A percentile compares a stretch with the other conserved stretches of the same genome.
Conservation (phyloP, 2,113 vertebrate genomes). For the Andinoacara biseriatus region DNA sequence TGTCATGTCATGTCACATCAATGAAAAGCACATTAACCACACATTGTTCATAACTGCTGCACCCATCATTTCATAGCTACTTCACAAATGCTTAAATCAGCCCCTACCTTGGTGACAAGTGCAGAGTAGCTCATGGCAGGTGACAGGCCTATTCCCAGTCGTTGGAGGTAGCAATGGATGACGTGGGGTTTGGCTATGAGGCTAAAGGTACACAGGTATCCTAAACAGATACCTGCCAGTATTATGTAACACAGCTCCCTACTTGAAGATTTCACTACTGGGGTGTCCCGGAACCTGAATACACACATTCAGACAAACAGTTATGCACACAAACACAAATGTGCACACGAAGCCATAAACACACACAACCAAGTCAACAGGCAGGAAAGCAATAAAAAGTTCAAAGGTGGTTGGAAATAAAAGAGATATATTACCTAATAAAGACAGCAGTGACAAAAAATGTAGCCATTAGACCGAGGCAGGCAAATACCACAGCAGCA, state of each 20-base stretch:
- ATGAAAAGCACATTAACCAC: neutral
- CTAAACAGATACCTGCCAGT: slow-evolving; percentile 93
- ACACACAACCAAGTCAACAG: neutral
- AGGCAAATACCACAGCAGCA: slow-evolving; percentile 95
- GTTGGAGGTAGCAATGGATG: slow-evolving; percentile 94
- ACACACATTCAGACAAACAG: slow-evolving; percentile 10
- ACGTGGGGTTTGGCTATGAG: slow-evolving; percentile 94
- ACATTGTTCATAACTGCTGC: neutral
- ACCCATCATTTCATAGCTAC: neutral
- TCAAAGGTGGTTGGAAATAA: neutral
- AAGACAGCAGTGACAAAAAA: slow-evolving; percentile 94
- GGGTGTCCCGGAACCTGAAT: slow-evolving; percentile 87
- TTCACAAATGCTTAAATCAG: neutral
- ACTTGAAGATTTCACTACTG: slow-evolving; percentile 98
- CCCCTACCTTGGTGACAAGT: slow-evolving; percentile 71
- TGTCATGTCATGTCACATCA: neutral
- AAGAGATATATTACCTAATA: slow-evolving; percentile 82
- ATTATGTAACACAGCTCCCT: slow-evolving; percentile 98
- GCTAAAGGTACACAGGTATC: slow-evolving; percentile 97
- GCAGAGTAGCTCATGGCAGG: slow-evolving; percentile 89
- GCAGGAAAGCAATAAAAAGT: neutral
- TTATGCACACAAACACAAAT: neutral
- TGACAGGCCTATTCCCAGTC: slow-evolving; percentile 94
- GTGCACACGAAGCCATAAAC: neutral
- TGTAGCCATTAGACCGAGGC: slow-evolving; percentile 92